phyloP scores from a whole-genome alignment of 2,113 vertebrate genomes.

The Chionodraco myersi region DNA sequence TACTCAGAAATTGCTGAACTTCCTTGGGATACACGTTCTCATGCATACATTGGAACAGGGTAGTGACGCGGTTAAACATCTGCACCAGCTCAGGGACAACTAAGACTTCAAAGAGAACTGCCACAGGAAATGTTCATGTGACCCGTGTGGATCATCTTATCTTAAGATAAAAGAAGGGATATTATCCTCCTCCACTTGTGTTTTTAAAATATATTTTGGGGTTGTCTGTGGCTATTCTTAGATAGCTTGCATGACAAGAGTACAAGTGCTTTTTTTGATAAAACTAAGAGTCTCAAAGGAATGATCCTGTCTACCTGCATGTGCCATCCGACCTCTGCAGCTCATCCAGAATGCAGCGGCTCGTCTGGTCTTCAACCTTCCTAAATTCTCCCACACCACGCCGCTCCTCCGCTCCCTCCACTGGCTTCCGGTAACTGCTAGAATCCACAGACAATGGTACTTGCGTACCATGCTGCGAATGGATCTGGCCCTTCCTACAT shows the following conservation, averaged over 20 bases:
- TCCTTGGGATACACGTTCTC: not conserved
- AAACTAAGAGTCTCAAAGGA: not conserved
- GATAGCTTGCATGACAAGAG: not conserved
- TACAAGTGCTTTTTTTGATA: slow-evolving; percentile 19
- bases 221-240: slow-evolving; percentile 18
- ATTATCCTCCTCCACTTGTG: not conserved
- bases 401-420: no score
- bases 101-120: not conserved
- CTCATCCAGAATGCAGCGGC: no score
- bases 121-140: slow-evolving; percentile 11
- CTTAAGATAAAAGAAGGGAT: not conserved
- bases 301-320: not conserved
- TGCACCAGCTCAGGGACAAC: slow-evolving; percentile 11
- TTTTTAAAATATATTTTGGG: slow-evolving; percentile 7
- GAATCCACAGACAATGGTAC: no score
- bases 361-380: no score
- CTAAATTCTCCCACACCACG: no score
- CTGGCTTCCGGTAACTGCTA: no score
- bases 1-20: not conserved
- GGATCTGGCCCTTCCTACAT: no score
- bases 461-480: no score
- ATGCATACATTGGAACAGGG: not conserved
- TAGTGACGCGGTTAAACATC: slow-evolving; percentile 7
- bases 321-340: no score
- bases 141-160: not conserved